Evolutionary conservation across 2,113 vertebrate genomes (phyloP).

Genomic region (Furnarius figulus): DNA sequence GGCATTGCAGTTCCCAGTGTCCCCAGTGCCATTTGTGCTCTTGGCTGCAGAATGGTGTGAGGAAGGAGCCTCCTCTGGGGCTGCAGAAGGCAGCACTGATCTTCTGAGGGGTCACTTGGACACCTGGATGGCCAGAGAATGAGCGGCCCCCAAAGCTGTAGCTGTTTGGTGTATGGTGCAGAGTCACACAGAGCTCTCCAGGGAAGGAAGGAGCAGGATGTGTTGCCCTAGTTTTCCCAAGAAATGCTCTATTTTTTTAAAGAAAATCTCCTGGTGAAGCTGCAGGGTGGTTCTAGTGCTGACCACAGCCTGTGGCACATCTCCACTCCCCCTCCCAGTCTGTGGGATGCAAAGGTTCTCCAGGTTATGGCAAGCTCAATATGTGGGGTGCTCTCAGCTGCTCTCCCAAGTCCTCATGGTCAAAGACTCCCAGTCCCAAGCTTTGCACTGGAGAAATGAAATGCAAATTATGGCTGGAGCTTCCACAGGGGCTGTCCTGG

Average conservation of each 20-base stretch:
- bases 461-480: background rate
- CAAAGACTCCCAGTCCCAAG: background rate
- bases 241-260: background rate
- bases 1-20: background rate
- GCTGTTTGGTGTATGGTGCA: accelerated
- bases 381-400: accelerated
- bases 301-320: background rate
- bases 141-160: too few relatives aligned
- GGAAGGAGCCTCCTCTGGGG: background rate
- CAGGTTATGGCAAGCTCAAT: accelerated
- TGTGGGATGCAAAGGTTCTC: accelerated
- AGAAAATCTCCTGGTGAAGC: background rate
- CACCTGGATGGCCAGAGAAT: background rate
- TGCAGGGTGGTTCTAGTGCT: accelerated
- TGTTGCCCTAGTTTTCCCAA: background rate
- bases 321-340: background rate
- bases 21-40: background rate
- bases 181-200: too few relatives aligned
- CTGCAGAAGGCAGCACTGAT: background rate
- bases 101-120: too few relatives aligned
- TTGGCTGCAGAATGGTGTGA: background rate
- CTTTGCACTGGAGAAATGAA: too few relatives aligned
- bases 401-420: accelerated
- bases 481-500: accelerated
- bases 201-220: background rate